phyloP scores from a whole-genome alignment of 35 echinoderm and acorn worm species.

The Hemicentrotus pulcherrimus region DNA sequence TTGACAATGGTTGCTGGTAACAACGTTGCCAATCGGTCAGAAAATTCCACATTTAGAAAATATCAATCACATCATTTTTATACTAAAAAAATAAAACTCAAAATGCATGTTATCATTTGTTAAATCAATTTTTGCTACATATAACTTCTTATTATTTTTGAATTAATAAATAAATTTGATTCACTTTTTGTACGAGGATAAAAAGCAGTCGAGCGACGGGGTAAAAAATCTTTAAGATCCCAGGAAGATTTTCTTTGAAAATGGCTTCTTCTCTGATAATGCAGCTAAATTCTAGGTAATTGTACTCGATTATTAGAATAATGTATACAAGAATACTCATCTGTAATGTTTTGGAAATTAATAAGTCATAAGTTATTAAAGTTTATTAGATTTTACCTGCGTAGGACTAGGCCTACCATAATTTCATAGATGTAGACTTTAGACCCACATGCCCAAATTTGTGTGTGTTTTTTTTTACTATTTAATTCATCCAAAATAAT shows the following conservation, averaged over 20 bases:
- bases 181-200: no score
- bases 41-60: no score
- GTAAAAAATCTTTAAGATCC: no score
- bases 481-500: no score
- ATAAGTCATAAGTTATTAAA: no score
- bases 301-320: not conserved
- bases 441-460: not conserved
- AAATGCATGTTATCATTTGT: not conserved
- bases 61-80: no score
- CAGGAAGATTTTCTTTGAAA: not conserved
- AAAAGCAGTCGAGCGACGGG: no score
- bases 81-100: not conserved
- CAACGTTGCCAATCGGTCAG: slow-evolving; percentile 55
- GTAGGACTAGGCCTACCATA: no score
- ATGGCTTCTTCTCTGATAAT: slow-evolving; percentile 7
- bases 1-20: slow-evolving; percentile 74
- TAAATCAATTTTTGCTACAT: not conserved
- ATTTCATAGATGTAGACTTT: not conserved
- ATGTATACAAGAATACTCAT: no score
- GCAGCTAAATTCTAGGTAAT: slow-evolving; percentile 13
- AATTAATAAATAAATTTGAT: no score
- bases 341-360: no score
- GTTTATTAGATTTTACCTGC: no score
- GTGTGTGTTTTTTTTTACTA: not conserved
- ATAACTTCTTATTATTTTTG: not conserved